These are phyloP conservation scores for Pyrrhosoma nymphula DNA, from an alignment of 2,888 invertebrate species.

Conservation along the genomic window DNA sequence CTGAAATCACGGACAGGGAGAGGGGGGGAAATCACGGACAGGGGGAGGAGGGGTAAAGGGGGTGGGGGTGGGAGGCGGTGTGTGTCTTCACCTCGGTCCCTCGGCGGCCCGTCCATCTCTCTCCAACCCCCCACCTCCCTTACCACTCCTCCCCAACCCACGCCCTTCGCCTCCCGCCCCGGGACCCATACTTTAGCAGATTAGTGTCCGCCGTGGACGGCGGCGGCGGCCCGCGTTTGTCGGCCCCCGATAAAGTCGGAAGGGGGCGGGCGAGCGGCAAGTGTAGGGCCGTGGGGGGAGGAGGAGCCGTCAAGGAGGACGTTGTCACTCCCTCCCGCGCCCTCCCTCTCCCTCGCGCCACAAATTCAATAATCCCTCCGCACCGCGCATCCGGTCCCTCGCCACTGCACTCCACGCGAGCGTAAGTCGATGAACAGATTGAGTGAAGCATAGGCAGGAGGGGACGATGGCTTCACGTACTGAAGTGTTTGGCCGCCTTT, in stretches of 20 bases:
- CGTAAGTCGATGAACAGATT: too few species aligned
- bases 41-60: background rate
- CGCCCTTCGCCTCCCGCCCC: background rate
- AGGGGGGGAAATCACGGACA: background rate
- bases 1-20: background rate
- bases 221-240: conserved; percentile 64
- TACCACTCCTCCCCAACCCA: background rate
- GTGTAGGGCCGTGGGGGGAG: background rate
- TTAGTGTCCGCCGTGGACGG: conserved; percentile 54
- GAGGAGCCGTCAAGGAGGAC: conserved; percentile 54
- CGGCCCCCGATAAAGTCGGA: conserved; percentile 43
- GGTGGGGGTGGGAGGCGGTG: too few species aligned
- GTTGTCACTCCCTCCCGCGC: conserved; percentile 28
- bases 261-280: background rate
- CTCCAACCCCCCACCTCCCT: background rate
- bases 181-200: conserved; percentile 63
- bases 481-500: too few species aligned
- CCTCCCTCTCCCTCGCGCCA: background rate
- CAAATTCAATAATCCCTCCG: background rate
- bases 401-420: too few species aligned
- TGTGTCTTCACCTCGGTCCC: too few species aligned
- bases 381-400: too few species aligned
- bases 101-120: background rate
- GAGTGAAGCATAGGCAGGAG: too few species aligned
- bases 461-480: too few species aligned